phyloP scores from a whole-genome alignment of 2,113 vertebrate genomes.

The Mobula birostris region DNA sequence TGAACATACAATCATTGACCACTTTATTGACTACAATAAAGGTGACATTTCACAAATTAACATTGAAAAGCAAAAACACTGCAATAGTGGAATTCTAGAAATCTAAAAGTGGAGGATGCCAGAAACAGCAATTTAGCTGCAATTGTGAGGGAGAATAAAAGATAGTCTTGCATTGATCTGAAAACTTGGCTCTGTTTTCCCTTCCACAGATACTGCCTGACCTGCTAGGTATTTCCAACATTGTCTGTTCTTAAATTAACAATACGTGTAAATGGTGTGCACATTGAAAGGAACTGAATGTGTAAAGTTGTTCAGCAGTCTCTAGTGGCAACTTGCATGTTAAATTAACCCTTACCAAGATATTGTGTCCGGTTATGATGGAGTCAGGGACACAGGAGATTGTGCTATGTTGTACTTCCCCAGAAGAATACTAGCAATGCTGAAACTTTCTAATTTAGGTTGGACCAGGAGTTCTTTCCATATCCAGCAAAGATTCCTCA shows the following conservation, averaged over 20 bases:
- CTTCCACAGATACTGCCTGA: too few species aligned
- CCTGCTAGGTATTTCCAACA: too few species aligned
- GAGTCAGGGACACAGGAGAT: not conserved
- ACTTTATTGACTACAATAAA: too few species aligned
- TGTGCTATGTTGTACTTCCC: not conserved
- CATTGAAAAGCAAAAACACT: too few species aligned
- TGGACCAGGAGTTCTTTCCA: not conserved
- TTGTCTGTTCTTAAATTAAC: not conserved
- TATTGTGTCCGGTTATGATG: not conserved
- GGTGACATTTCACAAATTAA: not conserved
- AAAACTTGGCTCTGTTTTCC: too few species aligned
- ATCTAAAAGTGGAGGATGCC: too few species aligned
- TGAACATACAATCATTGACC: too few species aligned
- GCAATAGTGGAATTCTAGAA: too few species aligned
- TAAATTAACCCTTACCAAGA: not conserved
- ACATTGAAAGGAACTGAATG: not conserved
- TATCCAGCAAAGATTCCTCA: too few species aligned
- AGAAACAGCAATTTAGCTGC: too few species aligned
- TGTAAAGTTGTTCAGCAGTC: not conserved
- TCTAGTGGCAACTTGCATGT: not conserved
- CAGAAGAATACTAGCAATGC: not conserved
- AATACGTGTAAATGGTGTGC: not conserved
- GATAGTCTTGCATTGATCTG: too few species aligned
- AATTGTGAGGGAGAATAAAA: too few species aligned
- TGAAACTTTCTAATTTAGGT: not conserved